Percentiles rank a stretch among this genome's conserved stretches.
Conservation (phyloP, 2,113 vertebrate genomes). For the Macaca fascicularis region T2T-MFA8v1.1 NC_088392.1:47819001-47819500, state of each 20-base stretch:
- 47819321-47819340: conserved; percentile 69
- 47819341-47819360: neutral
- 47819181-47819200: neutral
- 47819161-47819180: neutral
- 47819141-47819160: neutral
- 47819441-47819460: neutral
- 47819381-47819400: conserved; percentile 10
- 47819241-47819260: neutral
- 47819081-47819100: neutral
- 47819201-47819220: conserved; percentile 11
- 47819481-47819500: neutral
- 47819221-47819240: neutral
- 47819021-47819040: neutral
- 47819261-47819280: neutral
- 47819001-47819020: neutral
- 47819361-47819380: neutral
- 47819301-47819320: neutral
- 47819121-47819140: neutral
- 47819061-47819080: neutral
- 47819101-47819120: neutral
- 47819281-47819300: neutral
- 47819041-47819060: neutral
- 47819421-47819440: neutral
- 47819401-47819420: neutral
- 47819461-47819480: neutral